Evolutionary conservation across 2,888 invertebrate genomes (phyloP), one percentile per base, ranked within the genome.

Genomic region (Calliopum simillimum): DNA sequence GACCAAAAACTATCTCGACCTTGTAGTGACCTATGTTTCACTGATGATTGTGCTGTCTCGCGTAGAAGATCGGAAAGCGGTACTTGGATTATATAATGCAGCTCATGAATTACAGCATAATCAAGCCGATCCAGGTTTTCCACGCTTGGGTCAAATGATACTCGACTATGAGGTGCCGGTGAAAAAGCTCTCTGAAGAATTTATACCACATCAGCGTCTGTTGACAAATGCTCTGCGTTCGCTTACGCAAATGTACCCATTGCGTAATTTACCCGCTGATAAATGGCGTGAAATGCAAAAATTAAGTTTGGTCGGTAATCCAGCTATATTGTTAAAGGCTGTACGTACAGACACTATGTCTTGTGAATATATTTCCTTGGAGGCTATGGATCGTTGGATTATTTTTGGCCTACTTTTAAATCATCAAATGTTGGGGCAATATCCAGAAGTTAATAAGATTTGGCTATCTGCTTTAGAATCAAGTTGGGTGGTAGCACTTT

Each of bases 61-160:
- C 78, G 98, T 99, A 0, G 99, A 99, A 86, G 99, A 99, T 85
- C 90, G 99, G 13, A 99, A 99, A 88, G 96, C 97, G 0, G 98
- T 99, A 0, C 87, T 99, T 56, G 98, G 99, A 0, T 89, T 99
- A 19, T 99, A 97, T 84, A 99, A 99, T 88, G 97, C 96, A 55
- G 99, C 99, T 4, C 95, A 97, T 88, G 99, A 99, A 88, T 92
- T 98, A 90, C 94, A 96, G 33, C 92, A 99, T 83, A 94, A 92
- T 77, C 94, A 94, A 80, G 92, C 94, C 68, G 97, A 97, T 85
- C 89, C 91, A 16, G 96, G 95, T 81, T 99, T 99, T 85, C 99
- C 99, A 4, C 90, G 99, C 14, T 88, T 99, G 62, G 99, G 99
- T 0, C 98, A 97, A 87, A 92, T 99, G 93, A 98, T 99, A 74